Conservation (phyloP, 2,888 invertebrate genomes). For the Drosophila diplacantha region DNA sequence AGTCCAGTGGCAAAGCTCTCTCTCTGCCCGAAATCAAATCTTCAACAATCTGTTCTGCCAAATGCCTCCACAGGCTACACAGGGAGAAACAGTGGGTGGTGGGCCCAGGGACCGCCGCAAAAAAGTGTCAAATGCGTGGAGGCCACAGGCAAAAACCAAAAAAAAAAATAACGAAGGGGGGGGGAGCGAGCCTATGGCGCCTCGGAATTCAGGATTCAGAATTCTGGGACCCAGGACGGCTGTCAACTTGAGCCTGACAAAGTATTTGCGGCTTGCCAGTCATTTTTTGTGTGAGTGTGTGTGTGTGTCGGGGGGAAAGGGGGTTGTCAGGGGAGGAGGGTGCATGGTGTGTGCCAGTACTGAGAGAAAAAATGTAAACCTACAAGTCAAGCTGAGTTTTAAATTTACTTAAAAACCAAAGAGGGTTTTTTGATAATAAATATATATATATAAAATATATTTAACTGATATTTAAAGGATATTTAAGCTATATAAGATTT, state of each 20-base stretch:
- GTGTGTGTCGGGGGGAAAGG: neutral
- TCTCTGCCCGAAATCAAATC: constrained; percentile 63
- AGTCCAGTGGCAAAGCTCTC: constrained; percentile 34
- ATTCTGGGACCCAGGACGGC: constrained; percentile 50
- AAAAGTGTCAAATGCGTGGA: constrained; percentile 64
- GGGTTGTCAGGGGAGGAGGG: neutral
- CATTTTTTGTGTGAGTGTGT: constrained; percentile 61
- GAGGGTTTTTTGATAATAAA: too few relatives aligned
- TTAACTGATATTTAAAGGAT: too few relatives aligned
- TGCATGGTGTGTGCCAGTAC: neutral
- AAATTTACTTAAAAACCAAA: too few relatives aligned
- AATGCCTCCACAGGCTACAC: constrained; percentile 44
- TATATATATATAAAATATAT: too few relatives aligned
- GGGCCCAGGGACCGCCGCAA: constrained; percentile 19
- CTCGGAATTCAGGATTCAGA: constrained; percentile 14
- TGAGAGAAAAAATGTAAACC: neutral
- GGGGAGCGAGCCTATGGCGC: neutral
- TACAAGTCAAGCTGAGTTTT: neutral
- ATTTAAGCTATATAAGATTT: too few relatives aligned
- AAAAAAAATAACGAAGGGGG: too few relatives aligned
- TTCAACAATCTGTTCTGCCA: constrained; percentile 65
- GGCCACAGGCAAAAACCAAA: neutral
- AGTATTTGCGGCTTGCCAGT: constrained; percentile 70
- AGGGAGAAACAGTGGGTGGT: constrained; percentile 4
- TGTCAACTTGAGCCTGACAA: constrained; percentile 73